Percentiles rank a stretch among this genome's conserved stretches.
Evolutionary conservation across 1,140 invertebrate genomes (phyloP).

Genomic region (Drosophila simulans): DNA sequence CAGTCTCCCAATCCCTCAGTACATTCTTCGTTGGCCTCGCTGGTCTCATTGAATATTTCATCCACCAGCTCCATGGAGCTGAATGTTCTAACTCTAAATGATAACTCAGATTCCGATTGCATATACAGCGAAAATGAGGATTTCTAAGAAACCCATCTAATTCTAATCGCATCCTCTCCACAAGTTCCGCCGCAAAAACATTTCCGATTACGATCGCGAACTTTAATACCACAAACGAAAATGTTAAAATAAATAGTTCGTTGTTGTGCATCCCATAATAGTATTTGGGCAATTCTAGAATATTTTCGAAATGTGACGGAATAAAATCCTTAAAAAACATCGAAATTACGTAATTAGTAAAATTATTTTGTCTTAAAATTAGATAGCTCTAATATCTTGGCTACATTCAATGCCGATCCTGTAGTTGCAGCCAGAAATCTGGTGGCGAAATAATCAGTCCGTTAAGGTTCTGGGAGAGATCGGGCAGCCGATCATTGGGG

Average conservation of each 20-base stretch:
- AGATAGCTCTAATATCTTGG: not conserved
- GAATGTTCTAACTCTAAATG: not conserved
- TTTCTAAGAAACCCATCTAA: not conserved
- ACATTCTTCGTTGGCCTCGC: not conserved
- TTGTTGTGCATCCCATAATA: not conserved
- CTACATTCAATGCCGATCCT: constrained; percentile 43
- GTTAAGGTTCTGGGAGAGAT: constrained; percentile 70
- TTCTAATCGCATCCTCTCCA: too few relatives aligned
- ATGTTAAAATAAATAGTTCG: not conserved
- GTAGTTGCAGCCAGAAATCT: constrained; percentile 83
- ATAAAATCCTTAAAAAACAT: too few relatives aligned
- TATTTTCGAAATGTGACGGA: too few relatives aligned
- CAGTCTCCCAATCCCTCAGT: not conserved
- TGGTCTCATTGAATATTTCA: not conserved
- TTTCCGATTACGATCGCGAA: not conserved
- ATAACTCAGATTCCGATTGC: not conserved
- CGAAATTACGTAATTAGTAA: too few relatives aligned
- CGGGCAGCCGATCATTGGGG: constrained; percentile 74
- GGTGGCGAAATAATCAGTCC: constrained; percentile 80
- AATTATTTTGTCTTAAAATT: not conserved
- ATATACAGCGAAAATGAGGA: not conserved
- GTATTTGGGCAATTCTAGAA: too few relatives aligned
- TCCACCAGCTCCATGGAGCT: not conserved
- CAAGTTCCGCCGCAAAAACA: not conserved
- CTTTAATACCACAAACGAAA: not conserved